Evolutionary conservation across 2,113 vertebrate species (phyloP), one percentile per base, ranked within the genome.

Genomic region (Saccopteryx leptura): DNA sequence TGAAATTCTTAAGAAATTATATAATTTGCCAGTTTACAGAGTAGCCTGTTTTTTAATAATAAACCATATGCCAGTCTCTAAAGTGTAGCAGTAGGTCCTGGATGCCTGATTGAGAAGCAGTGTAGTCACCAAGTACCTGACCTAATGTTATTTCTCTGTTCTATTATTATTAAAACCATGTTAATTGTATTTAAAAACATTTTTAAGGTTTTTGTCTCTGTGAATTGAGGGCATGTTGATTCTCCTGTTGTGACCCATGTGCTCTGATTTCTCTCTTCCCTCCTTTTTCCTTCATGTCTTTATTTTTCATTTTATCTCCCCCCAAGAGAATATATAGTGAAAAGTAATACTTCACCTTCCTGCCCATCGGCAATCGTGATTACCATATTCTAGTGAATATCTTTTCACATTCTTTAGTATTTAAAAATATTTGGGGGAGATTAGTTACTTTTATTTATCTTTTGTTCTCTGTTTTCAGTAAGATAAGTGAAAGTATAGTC

Each of bases 371-470:
- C 58, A 72, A 7, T 33, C 33, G 9, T 68, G n/a, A 82, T 95
- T 56, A 80, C n/a, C 17, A 31, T 82, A 71, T 60, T 92, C 50
- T 81, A 71, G 23, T 95, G n/a, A 66, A 14, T 95, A 12, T 58
- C 12, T 90, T 96, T 90, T 92, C 86, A 69, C 68, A 68, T 71
- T 92, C 21, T 91, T 93, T 86, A 72, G 78, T 66, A 61, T 74
- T 92, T 81, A 79, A 82, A 89, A 86, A 56, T 81, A 63, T 86
- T 92, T 94, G 66, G 74, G 68, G 50, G 33, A 88, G 56, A 76
- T 84, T 93, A 39, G 15, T 94, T 90, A 26, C 48, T 92, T 91
- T 48, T 88, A 8, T 82, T 79, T 97, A 72, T 96, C 24, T 93
- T 82, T 85, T 46, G 5, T 69, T 90, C 28, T 92, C 26, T 81